These are phyloP conservation scores for Orthosia incerta DNA, from an alignment of 2,888 invertebrate genomes.

Conservation along the genomic window DNA sequence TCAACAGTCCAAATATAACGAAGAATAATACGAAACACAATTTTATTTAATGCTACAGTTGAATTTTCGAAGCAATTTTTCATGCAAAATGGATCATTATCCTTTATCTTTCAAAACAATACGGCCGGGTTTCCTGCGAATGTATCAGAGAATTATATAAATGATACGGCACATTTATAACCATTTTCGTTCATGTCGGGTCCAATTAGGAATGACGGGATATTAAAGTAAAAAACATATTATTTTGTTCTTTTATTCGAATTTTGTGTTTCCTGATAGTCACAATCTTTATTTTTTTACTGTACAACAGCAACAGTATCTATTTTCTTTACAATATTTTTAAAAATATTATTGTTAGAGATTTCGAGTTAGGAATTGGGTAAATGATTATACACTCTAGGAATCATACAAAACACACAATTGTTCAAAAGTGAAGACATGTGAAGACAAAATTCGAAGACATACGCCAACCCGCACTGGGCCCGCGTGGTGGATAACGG, in stretches of 20 bases:
- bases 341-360: too few species aligned
- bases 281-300: too few species aligned
- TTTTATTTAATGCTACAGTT: conserved; percentile 7
- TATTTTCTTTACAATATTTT: too few species aligned
- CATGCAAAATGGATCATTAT: conserved; percentile 33
- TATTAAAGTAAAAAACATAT: neutral
- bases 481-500: too few species aligned
- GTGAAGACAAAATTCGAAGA: too few species aligned
- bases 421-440: too few species aligned
- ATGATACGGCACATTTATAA: conserved; percentile 32
- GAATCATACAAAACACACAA: too few species aligned
- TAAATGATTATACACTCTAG: too few species aligned
- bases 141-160: conserved; percentile 20
- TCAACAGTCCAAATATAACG: neutral
- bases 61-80: conserved; percentile 21
- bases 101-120: conserved; percentile 25
- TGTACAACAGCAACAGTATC: too few species aligned
- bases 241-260: neutral
- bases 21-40: neutral
- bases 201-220: conserved; percentile 15
- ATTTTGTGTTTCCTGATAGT: too few species aligned
- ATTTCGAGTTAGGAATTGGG: too few species aligned
- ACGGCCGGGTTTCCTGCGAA: conserved; percentile 6
- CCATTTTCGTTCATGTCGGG: conserved; percentile 15
- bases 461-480: too few species aligned